Base-by-base conservation (phyloP, 1,140 invertebrate species). In the Hydropsyche tenuis region DNA sequence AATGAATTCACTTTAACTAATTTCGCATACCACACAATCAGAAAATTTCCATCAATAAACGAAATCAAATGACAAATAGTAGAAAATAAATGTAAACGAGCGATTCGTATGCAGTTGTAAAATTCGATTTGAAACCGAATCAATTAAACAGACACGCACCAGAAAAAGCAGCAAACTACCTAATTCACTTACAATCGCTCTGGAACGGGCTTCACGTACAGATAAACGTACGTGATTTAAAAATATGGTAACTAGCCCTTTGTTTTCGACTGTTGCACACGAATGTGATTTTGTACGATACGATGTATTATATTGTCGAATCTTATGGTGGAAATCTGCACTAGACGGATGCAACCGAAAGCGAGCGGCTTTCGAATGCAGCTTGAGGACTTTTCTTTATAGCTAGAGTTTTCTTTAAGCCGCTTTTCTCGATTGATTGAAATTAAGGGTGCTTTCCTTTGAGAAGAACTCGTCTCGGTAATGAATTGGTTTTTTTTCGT, bases 161-260 rank as follows among this genome's bases (percentile, higher is more conserved):
- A 14, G 63, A 43, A 20, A 37, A n/a, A 69, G 45, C 12, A 22
- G 12, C 5, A 4, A 62, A 62, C 22, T 22, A 22, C 66, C 66
- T 51, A 69, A 69, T 69, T 69, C 66, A 69, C 66, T 69, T 69
- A 69, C 45, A 23, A 69, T 69, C 66, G 66, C 45, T 69, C 51
- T 51, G 45, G 51, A 46, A 51, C 66, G 48, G 48, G 14, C 4
- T 4, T 3, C 30, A 37, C 30, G 30, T 37, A 37, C 3, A 37
- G 30, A 37, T 22, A 16, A 12, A 43, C 14, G 63, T 16, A 65
- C 63, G 63, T 65, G 63, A 65, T 25, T 20, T 23, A 9, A 9
- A n/a, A 37, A 37, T 37, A 37, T 20, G 56, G 56, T 14, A 62
- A 43, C 27, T 20, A 25, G 3, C 30, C 30, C 30, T 4, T 37